These are phyloP conservation scores for Acropora yongei DNA, from an alignment of 64 coral and sea anemone species.

Conservation along the genomic window DNA sequence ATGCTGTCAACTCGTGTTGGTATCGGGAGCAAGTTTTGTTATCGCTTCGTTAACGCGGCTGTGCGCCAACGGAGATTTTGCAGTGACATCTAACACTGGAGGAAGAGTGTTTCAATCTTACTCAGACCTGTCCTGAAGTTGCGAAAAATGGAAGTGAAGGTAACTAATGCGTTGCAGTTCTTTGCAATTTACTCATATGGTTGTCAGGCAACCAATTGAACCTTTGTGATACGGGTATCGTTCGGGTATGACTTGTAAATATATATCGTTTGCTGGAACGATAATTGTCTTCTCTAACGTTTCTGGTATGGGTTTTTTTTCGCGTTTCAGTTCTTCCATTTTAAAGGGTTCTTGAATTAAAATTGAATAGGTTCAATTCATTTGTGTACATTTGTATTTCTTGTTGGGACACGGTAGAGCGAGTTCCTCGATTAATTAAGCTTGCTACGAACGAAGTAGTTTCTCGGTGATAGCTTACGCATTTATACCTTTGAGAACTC, in stretches of 20 bases:
- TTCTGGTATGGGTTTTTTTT: background rate
- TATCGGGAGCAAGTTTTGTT: too few species aligned
- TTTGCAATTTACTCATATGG: background rate
- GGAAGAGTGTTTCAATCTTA: background rate
- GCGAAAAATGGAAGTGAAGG: slow-evolving; percentile 52
- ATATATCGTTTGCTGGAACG: background rate
- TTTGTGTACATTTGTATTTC: background rate
- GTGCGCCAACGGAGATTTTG: background rate
- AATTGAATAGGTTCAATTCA: background rate
- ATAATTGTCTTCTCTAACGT: background rate
- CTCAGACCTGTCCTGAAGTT: background rate
- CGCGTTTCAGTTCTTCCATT: background rate
- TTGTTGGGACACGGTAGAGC: background rate
- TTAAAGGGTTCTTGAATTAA: background rate
- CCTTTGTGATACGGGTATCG: background rate
- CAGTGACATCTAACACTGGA: background rate
- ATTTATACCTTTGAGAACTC: background rate
- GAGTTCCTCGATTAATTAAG: background rate
- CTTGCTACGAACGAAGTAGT: background rate
- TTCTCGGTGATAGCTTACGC: background rate
- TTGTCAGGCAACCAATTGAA: slow-evolving; percentile 18
- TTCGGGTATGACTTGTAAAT: background rate
- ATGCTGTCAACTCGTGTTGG: background rate
- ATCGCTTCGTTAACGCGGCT: background rate
- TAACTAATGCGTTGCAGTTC: slow-evolving; percentile 19